These are phyloP conservation scores for Drosophila triauraria DNA, from an alignment of 1,140 invertebrate genomes.

Conservation along the genomic window DNA sequence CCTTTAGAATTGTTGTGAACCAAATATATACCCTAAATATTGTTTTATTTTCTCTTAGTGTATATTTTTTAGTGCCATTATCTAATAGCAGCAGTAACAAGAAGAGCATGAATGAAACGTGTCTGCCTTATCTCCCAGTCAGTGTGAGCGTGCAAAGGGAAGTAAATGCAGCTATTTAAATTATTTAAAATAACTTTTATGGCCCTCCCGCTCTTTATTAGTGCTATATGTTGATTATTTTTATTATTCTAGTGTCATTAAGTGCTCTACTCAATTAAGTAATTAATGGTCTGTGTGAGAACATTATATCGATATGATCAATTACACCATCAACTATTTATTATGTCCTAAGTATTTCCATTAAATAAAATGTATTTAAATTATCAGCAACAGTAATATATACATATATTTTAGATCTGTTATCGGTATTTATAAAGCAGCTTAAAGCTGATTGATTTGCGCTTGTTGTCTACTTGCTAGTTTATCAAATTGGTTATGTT, in stretches of 20 bases:
- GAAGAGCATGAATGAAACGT: constrained; percentile 34
- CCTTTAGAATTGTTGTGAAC: too few species aligned
- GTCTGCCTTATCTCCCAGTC: constrained; percentile 29
- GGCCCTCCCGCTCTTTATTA: background rate
- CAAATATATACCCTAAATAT: too few species aligned
- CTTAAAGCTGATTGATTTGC: constrained; percentile 18
- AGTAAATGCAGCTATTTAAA: constrained; percentile 24
- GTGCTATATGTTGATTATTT: background rate
- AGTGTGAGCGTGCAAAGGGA: constrained; percentile 8
- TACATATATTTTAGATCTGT: background rate
- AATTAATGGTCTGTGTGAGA: background rate
- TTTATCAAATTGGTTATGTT: constrained; percentile 24
- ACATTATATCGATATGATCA: constrained; percentile 4
- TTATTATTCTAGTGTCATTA: background rate
- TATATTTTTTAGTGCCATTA: constrained; percentile 45
- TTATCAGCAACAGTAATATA: constrained; percentile 13
- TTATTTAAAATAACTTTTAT: constrained; percentile 30
- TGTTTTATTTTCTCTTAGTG: constrained; percentile 1
- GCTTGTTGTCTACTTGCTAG: background rate
- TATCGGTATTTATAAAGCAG: constrained; percentile 11
- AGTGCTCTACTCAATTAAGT: constrained; percentile 10
- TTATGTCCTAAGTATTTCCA: constrained; percentile 7
- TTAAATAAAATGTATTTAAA: constrained; percentile 17
- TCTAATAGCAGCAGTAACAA: constrained; percentile 59
- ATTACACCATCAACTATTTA: constrained; percentile 1